Percentiles rank a stretch among this genome's conserved stretches.
Evolutionary conservation across 2,888 invertebrate species (phyloP).

Genomic region (Mythimna pallens): DNA sequence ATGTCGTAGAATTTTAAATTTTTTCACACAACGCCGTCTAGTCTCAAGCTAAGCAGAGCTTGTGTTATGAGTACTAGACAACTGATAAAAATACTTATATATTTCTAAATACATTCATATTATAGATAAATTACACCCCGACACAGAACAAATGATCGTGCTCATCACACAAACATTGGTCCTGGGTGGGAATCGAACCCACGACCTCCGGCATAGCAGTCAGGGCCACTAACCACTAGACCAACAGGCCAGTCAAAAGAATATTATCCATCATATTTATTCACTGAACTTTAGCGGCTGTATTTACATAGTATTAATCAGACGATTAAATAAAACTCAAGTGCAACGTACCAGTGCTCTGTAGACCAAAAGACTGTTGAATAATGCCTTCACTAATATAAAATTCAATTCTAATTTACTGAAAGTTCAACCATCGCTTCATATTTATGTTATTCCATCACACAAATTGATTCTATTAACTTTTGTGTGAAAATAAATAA

Average conservation of each 20-base stretch:
- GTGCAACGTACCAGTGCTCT: background rate
- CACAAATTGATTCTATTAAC: conserved; percentile 14
- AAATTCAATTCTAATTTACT: conserved; percentile 18
- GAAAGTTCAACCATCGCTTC: conserved; percentile 2
- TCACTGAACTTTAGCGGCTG: background rate
- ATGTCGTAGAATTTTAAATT: background rate
- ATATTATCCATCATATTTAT: background rate
- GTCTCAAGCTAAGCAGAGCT: too few relatives aligned
- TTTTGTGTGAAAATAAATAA: conserved; percentile 23
- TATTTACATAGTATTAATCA: background rate
- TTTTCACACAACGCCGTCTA: too few relatives aligned
- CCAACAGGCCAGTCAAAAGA: too few relatives aligned
- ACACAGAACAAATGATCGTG: too few relatives aligned
- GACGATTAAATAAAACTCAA: background rate
- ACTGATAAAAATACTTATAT: too few relatives aligned
- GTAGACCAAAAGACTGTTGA: background rate
- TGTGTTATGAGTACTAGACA: too few relatives aligned
- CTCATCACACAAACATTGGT: too few relatives aligned
- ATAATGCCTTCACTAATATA: background rate
- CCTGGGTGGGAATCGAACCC: too few relatives aligned
- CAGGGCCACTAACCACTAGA: too few relatives aligned
- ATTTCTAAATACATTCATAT: too few relatives aligned
- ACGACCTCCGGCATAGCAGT: too few relatives aligned
- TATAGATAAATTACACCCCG: too few relatives aligned
- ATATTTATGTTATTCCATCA: conserved; percentile 26